These are phyloP conservation scores for Saguinus midas DNA, from an alignment of 2,113 vertebrate species.

Conservation along the genomic window DNA sequence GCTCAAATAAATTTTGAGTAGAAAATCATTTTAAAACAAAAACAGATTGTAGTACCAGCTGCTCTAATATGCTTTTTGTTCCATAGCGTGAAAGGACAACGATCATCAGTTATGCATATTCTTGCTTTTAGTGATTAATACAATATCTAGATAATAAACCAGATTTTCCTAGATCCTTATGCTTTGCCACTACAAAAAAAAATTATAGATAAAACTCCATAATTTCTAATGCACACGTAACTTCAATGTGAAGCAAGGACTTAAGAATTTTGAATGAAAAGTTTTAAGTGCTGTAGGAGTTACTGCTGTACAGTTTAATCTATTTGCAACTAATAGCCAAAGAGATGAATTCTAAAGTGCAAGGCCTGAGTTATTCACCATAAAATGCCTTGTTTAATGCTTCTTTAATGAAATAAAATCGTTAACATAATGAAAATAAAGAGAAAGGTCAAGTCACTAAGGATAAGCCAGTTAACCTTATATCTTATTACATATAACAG, in stretches of 20 bases:
- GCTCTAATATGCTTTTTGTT: neutral
- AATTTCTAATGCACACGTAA: neutral
- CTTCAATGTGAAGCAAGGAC: conserved; percentile 1
- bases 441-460: conserved; percentile 70
- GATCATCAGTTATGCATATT: neutral
- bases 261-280: conserved; percentile 18
- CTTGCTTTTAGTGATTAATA: conserved; percentile 10
- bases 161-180: conserved; percentile 6
- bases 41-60: neutral
- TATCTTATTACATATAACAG: conserved; percentile 58
- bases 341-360: conserved; percentile 58
- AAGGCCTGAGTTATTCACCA: conserved; percentile 45
- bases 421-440: conserved; percentile 76
- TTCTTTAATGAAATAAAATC: conserved; percentile 78
- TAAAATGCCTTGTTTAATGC: conserved; percentile 74
- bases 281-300: neutral
- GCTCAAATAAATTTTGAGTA: neutral
- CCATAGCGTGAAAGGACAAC: neutral
- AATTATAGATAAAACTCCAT: neutral
- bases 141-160: conserved; percentile 1
- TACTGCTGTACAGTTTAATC: conserved; percentile 7
- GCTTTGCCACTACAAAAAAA: neutral
- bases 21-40: conserved; percentile 49
- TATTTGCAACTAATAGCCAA: conserved; percentile 5
- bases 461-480: conserved; percentile 78